Conservation (phyloP, 2,797 vertebrate species). For the Uromys caudimaculatus region DNA sequence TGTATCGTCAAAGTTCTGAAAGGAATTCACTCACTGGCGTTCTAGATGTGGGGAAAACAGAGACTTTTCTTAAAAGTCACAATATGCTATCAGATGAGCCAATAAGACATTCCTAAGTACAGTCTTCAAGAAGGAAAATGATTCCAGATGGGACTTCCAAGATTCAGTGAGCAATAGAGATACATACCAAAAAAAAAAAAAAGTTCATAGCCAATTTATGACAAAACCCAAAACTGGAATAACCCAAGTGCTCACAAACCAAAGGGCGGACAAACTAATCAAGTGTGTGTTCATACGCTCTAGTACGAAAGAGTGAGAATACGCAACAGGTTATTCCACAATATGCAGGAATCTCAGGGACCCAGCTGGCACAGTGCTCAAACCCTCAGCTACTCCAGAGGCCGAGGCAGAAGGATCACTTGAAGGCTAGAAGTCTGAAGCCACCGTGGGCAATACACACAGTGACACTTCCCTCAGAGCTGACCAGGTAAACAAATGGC, state of each 20-base stretch:
- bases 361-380: too few species aligned
- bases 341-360: background rate
- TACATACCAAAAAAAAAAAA: background rate
- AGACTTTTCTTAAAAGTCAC: background rate
- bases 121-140: slow-evolving; percentile 2
- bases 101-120: slow-evolving; percentile 20
- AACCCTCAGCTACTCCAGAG: background rate
- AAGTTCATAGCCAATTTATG: background rate
- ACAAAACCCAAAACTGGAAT: background rate
- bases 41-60: background rate
- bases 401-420: background rate
- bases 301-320: background rate
- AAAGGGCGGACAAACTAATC: background rate
- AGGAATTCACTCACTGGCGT: slow-evolving; percentile 15
- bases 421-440: background rate
- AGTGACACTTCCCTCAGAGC: background rate
- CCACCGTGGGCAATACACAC: background rate
- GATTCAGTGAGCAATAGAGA: background rate
- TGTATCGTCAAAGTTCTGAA: background rate
- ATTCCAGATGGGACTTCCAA: background rate
- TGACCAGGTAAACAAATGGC: background rate
- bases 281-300: background rate
- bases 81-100: background rate
- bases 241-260: background rate
- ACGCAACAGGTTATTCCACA: background rate